Conservation (phyloP, 2,113 vertebrate genomes). For the Rallus limicola region DNA sequence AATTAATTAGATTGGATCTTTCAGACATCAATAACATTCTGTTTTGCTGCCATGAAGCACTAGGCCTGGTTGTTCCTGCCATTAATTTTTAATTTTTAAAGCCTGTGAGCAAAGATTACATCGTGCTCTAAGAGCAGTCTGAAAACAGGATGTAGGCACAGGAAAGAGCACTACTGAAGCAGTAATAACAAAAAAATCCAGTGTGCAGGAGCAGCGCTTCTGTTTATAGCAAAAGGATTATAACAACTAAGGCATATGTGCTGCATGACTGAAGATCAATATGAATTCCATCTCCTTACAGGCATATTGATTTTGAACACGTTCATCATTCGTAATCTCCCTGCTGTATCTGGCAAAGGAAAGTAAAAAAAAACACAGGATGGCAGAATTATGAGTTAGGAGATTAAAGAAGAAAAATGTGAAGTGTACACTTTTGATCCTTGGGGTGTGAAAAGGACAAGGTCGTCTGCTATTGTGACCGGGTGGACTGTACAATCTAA, state of each 20-base stretch:
- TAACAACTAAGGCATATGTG: neutral
- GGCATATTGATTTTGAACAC: constrained; percentile 12
- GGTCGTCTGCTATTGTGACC: neutral
- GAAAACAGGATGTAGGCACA: neutral
- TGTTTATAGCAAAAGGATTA: neutral
- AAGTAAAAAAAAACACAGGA: neutral
- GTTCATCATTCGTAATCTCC: neutral
- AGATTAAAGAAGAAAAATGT: neutral
- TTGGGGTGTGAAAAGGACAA: constrained; percentile 1
- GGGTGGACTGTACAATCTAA: neutral
- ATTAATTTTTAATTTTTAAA: neutral
- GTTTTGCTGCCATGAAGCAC: neutral
- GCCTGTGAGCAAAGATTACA: neutral
- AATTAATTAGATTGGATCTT: neutral
- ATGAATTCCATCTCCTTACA: constrained; percentile 8
- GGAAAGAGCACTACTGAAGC: neutral
- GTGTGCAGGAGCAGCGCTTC: neutral
- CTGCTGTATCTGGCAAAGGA: neutral
- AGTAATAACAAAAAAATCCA: neutral
- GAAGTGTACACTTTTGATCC: neutral
- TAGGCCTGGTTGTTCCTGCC: neutral
- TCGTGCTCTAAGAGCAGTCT: neutral
- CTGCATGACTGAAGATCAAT: constrained; percentile 31
- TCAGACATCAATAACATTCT: neutral
- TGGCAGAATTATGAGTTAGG: neutral